Evolutionary conservation across 92 coral and sea anemone species (phyloP).

Genomic region (Meandrina meandrites): DNA sequence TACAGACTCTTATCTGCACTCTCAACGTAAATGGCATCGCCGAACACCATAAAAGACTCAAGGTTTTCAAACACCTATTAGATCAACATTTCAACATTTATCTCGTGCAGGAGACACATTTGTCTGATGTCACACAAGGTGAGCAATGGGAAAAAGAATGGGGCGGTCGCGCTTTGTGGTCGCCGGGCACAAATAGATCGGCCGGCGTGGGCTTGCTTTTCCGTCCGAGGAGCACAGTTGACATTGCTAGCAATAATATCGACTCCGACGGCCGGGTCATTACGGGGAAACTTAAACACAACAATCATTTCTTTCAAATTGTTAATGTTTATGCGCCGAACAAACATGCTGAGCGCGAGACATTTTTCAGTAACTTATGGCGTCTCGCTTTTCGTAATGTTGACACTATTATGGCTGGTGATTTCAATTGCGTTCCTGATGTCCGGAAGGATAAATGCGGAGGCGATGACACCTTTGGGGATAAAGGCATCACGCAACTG

Average conservation of each 20-base stretch:
- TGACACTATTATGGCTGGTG: conserved; percentile 1
- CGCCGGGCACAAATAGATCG: background rate
- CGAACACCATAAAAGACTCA: background rate
- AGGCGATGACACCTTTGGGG: conserved; percentile 24
- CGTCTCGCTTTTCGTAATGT: background rate
- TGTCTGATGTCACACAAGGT: background rate
- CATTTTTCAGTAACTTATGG: background rate
- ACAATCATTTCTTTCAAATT: background rate
- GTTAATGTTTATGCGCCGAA: background rate
- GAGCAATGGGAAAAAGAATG: background rate
- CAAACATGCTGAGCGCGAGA: background rate
- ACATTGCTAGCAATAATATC: fast-evolving
- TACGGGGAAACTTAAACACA: background rate
- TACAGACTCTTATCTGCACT: no score
- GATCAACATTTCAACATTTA: background rate
- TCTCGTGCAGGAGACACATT: conserved; percentile 4
- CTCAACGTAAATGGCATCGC: background rate
- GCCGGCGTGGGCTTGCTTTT: background rate
- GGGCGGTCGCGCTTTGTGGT: conserved; percentile 4
- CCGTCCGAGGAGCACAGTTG: background rate
- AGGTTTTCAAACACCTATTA: background rate
- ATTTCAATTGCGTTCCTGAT: conserved; percentile 19
- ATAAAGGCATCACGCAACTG: background rate
- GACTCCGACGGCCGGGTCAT: background rate
- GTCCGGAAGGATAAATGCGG: conserved; percentile 17